Percentiles rank a stretch among this genome's conserved stretches.
phyloP scores from a whole-genome alignment of 2,888 invertebrate genomes.

The Masnerella sp. region DNA sequence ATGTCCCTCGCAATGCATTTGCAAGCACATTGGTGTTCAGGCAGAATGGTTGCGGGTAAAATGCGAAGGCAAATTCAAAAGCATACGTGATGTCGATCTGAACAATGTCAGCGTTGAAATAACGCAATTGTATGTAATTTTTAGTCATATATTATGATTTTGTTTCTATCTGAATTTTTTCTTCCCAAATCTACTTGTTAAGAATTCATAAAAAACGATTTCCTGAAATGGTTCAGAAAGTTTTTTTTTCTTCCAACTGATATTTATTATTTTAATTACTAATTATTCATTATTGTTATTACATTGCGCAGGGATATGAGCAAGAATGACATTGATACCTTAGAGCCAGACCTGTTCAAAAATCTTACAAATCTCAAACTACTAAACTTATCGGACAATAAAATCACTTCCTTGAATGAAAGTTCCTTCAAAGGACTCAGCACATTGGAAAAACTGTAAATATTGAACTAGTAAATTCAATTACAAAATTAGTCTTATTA shows the following conservation, averaged over 20 bases:
- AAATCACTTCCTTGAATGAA: conserved; percentile 83
- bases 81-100: conserved; percentile 82
- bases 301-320: conserved; percentile 83
- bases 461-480: no score
- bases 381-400: conserved; percentile 83
- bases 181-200: no score
- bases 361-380: conserved; percentile 79
- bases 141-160: no score
- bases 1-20: conserved; percentile 81
- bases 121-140: conserved; percentile 85
- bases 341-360: conserved; percentile 72
- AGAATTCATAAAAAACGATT: no score
- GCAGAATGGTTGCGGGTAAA: conserved; percentile 82
- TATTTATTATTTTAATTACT: no score
- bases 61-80: conserved; percentile 82
- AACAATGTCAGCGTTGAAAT: conserved; percentile 81
- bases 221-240: no score
- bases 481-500: background rate
- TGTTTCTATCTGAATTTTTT: no score
- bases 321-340: conserved; percentile 81
- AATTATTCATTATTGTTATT: no score
- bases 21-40: conserved; percentile 79
- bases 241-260: no score
- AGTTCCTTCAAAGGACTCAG: conserved; percentile 84
- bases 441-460: conserved; percentile 86